Conservation (phyloP, 1,140 invertebrate species). For the Apocrypta bakeri region DNA sequence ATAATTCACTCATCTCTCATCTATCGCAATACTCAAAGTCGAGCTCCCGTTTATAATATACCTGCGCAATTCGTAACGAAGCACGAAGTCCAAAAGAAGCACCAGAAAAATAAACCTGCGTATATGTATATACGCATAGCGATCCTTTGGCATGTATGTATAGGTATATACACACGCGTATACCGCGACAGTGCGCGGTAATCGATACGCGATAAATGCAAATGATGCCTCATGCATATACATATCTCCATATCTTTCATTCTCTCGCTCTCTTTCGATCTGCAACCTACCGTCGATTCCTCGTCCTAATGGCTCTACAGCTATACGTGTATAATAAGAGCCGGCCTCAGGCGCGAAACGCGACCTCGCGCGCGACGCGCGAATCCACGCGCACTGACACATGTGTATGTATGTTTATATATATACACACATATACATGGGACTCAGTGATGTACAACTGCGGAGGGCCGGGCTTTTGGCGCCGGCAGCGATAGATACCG, state of each 20-base stretch:
- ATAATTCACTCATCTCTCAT: background rate
- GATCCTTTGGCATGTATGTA: background rate
- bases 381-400: background rate
- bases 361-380: background rate
- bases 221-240: constrained; percentile 50
- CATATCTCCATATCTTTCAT: constrained; percentile 18
- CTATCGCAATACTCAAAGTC: background rate
- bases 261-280: background rate
- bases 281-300: constrained; percentile 1
- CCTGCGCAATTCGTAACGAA: no score
- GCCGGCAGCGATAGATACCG: constrained; percentile 75
- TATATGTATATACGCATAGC: no score
- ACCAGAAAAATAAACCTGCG: background rate
- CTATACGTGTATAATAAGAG: background rate
- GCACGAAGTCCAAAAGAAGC: no score
- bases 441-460: background rate
- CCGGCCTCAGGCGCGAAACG: background rate
- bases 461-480: constrained; percentile 53
- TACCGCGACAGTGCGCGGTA: constrained; percentile 30
- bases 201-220: constrained; percentile 51
- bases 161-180: background rate
- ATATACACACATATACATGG: no score
- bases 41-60: background rate
- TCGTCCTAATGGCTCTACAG: background rate
- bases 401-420: background rate